A percentile compares a stretch with the other conserved stretches of the same genome.
These are phyloP conservation scores for Bombyx mandarina DNA, from an alignment of 1,140 invertebrate species.

Conservation along the genomic window DNA sequence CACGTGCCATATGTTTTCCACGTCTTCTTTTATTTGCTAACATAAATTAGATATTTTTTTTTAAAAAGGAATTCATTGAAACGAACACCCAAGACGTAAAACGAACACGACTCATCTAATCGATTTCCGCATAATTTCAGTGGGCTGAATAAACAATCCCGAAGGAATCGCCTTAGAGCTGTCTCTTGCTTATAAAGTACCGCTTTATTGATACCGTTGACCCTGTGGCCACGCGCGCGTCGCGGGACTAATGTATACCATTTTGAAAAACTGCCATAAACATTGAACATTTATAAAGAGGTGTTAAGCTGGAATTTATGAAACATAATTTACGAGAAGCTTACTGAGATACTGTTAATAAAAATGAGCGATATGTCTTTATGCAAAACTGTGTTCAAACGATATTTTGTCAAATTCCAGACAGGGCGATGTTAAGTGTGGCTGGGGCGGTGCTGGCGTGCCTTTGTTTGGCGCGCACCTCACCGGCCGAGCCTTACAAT, in stretches of 20 bases:
- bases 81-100: background rate
- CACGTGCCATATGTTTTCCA: too few relatives aligned
- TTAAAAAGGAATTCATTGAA: too few relatives aligned
- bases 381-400: background rate
- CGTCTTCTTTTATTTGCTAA: too few relatives aligned
- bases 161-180: slow-evolving; percentile 10
- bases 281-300: slow-evolving; percentile 6
- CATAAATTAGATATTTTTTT: too few relatives aligned
- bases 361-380: background rate
- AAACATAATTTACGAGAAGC: background rate
- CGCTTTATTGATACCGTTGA: slow-evolving; percentile 23
- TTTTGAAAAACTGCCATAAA: slow-evolving; percentile 9
- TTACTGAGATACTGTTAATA: background rate
- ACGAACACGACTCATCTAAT: slow-evolving; percentile 2
- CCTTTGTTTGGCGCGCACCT: slow-evolving; percentile 55
- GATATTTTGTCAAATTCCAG: slow-evolving; percentile 22
- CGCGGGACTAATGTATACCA: slow-evolving; percentile 12
- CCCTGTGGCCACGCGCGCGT: too few relatives aligned
- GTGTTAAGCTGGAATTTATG: background rate
- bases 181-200: slow-evolving; percentile 12
- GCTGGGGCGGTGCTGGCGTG: slow-evolving; percentile 57
- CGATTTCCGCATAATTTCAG: slow-evolving; percentile 3
- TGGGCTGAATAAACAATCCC: slow-evolving; percentile 6
- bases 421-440: slow-evolving; percentile 62
- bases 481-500: slow-evolving; percentile 44